Evolutionary conservation across 2,888 invertebrate genomes (phyloP).

Genomic region (Tolmerus cingulatus): DNA sequence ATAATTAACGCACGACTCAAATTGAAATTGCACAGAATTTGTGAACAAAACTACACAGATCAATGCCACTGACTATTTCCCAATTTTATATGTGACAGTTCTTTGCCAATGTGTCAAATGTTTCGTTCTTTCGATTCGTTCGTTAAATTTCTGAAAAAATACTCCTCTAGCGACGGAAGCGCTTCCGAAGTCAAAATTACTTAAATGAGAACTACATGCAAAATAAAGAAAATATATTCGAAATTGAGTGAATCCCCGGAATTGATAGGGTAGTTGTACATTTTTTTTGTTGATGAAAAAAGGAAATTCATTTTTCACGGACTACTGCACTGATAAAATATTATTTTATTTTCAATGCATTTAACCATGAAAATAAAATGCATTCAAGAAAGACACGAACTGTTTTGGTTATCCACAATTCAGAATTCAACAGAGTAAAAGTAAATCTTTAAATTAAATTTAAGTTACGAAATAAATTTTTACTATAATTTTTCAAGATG

Average conservation of each 20-base stretch:
- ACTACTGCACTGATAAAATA: too few relatives aligned
- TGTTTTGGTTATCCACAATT: too few relatives aligned
- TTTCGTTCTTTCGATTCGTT: background rate
- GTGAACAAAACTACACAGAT: background rate
- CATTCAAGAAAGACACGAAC: too few relatives aligned
- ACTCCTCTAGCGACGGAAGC: background rate
- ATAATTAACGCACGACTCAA: background rate
- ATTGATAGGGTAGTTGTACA: background rate
- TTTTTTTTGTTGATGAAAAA: background rate
- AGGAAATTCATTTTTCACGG: too few relatives aligned
- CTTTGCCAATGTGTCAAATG: conserved; percentile 12
- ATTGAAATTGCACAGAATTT: background rate
- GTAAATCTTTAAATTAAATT: too few relatives aligned
- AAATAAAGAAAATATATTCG: background rate
- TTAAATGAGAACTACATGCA: background rate
- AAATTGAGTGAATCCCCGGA: background rate
- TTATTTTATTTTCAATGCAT: too few relatives aligned
- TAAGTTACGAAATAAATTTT: too few relatives aligned
- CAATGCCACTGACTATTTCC: background rate
- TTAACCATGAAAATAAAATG: too few relatives aligned
- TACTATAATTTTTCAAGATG: too few relatives aligned
- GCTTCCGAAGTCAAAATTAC: background rate
- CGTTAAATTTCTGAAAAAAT: background rate
- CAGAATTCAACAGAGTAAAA: too few relatives aligned
- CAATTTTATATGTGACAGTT: background rate